Percentiles rank a stretch among this genome's conserved stretches.
phyloP scores from a whole-genome alignment of 1,140 invertebrate species.

The Pseudomyrmex concolor region DNA sequence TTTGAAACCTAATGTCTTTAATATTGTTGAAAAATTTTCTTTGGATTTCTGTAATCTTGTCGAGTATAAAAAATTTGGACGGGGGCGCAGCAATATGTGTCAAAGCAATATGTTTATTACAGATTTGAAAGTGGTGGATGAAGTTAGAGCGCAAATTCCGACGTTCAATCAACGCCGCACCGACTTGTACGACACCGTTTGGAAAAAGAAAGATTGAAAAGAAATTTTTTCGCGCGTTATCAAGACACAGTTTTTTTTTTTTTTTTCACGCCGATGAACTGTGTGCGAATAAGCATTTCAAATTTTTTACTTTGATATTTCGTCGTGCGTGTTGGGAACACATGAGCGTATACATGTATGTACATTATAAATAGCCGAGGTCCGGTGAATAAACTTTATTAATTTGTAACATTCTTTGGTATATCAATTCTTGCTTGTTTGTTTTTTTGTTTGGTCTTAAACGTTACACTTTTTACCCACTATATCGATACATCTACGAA shows the following conservation, averaged over 20 bases:
- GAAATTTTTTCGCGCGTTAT: background rate
- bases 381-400: constrained; percentile 46
- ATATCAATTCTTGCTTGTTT: background rate
- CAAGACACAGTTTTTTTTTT: background rate
- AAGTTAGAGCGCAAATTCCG: constrained; percentile 93
- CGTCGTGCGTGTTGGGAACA: background rate
- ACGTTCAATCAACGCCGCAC: constrained; percentile 90
- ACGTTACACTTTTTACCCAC: background rate
- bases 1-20: too few relatives aligned
- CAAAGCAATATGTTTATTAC: constrained; percentile 73
- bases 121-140: constrained; percentile 91
- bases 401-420: background rate
- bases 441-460: background rate
- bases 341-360: background rate
- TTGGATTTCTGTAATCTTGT: background rate
- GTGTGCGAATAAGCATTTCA: background rate
- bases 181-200: constrained; percentile 91
- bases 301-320: constrained; percentile 24
- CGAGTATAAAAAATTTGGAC: background rate
- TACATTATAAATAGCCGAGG: background rate
- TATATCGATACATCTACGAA: constrained; percentile 5
- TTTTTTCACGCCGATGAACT: constrained; percentile 2
- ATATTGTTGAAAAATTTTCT: background rate
- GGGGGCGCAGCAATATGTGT: background rate
- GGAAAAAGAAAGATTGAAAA: constrained; percentile 65